Conservation (phyloP, 1,140 invertebrate species). For the Popillia japonica region DNA sequence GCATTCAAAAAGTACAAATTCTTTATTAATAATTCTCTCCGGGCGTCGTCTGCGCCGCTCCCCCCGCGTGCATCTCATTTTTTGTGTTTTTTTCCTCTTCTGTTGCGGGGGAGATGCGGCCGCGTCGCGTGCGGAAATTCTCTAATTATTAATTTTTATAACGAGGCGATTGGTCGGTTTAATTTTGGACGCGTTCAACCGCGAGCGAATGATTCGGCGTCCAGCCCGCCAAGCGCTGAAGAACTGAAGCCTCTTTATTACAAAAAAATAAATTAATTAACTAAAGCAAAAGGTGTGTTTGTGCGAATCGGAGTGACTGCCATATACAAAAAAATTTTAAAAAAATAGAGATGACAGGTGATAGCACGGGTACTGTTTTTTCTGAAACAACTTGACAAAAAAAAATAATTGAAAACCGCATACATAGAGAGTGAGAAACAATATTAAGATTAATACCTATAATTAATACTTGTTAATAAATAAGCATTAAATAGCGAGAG, state of each 20-base stretch:
- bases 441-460: not conserved
- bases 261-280: conserved; percentile 35
- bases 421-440: not conserved
- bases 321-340: conserved; percentile 36
- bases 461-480: not conserved
- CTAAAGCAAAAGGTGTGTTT: conserved; percentile 46
- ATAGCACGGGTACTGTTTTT: conserved; percentile 53
- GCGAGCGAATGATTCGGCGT: not conserved
- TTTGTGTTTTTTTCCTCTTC: too few species aligned
- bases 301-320: conserved; percentile 40
- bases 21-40: conserved; percentile 49
- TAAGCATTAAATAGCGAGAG: not conserved
- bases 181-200: conserved; percentile 34
- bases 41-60: not conserved
- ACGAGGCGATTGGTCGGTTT: conserved; percentile 11
- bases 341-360: conserved; percentile 55
- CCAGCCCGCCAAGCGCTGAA: conserved; percentile 42
- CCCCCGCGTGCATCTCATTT: not conserved
- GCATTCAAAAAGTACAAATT: conserved; percentile 58
- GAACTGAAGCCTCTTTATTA: conserved; percentile 52
- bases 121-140: conserved; percentile 44
- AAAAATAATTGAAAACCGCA: not conserved
- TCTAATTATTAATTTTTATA: conserved; percentile 30
- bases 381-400: not conserved
- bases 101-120: not conserved